Conservation (phyloP, 2,797 vertebrate genomes). For the Buphagus erythrorhynchus region DNA sequence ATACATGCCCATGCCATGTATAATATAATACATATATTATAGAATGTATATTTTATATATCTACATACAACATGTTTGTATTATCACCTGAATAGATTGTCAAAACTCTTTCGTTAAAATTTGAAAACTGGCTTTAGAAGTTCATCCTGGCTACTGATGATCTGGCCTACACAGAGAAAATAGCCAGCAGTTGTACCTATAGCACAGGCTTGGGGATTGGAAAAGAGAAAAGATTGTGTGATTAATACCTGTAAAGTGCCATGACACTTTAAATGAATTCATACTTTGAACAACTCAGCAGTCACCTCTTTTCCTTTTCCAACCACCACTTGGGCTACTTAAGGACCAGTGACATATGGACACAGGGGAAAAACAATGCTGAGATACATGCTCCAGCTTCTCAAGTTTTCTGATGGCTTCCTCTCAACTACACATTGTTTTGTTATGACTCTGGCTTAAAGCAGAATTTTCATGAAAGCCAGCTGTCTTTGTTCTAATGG, state of each 20-base stretch:
- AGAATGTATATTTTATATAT: not conserved
- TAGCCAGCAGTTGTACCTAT: not conserved
- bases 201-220: not conserved
- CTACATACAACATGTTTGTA: not conserved
- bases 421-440: not conserved
- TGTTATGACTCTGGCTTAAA: not conserved
- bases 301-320: not conserved
- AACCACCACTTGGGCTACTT: not conserved
- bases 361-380: not conserved
- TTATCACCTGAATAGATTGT: not conserved
- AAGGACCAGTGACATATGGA: not conserved
- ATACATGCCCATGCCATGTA: fast-evolving
- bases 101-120: not conserved
- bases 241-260: not conserved
- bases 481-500: not conserved
- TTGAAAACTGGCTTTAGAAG: not conserved
- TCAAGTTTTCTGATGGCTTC: not conserved
- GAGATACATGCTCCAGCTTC: not conserved
- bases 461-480: not conserved
- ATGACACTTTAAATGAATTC: not conserved
- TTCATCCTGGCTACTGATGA: not conserved
- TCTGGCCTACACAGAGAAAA: not conserved
- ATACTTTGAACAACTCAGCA: not conserved
- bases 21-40: not conserved
- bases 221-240: not conserved